Evolutionary conservation across 2,888 invertebrate species (phyloP).

Genomic region (Agonopterix alstromeriana): DNA sequence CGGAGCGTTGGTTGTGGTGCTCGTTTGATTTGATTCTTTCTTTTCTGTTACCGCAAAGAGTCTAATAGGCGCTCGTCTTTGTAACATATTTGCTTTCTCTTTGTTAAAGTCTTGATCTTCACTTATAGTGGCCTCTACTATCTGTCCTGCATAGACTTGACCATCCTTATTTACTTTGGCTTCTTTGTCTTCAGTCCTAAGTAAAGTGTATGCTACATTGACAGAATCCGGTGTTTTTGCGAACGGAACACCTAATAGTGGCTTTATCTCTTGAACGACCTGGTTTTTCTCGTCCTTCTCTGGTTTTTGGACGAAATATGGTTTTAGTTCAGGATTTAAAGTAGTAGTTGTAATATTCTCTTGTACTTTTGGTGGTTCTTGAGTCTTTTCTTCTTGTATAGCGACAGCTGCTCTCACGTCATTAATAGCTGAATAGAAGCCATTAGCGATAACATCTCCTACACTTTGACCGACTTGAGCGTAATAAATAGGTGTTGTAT

Average conservation of each 20-base stretch:
- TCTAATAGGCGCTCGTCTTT: constrained; percentile 51
- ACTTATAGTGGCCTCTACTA: constrained; percentile 58
- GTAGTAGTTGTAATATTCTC: constrained; percentile 25
- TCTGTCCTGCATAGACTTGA: constrained; percentile 56
- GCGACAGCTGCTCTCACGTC: constrained; percentile 79
- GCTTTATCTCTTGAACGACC: constrained; percentile 41
- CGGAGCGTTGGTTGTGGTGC: constrained; percentile 16
- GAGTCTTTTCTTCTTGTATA: constrained; percentile 75
- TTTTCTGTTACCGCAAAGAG: constrained; percentile 45
- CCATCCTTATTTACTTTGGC: constrained; percentile 48
- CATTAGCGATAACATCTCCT: constrained; percentile 50
- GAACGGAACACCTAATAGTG: constrained; percentile 49
- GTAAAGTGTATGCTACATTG: constrained; percentile 56
- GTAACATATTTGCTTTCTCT: constrained; percentile 42
- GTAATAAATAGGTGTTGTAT: constrained; percentile 62
- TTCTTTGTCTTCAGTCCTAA: constrained; percentile 47
- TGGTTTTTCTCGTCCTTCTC: constrained; percentile 36
- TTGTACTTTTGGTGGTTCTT: constrained; percentile 44
- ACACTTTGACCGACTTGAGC: constrained; percentile 63
- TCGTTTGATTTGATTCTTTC: constrained; percentile 22
- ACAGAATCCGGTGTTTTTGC: constrained; percentile 50
- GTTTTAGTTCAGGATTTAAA: constrained; percentile 35
- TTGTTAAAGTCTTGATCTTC: constrained; percentile 63
- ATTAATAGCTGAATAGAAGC: constrained; percentile 78
- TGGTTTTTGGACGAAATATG: constrained; percentile 38